Evolutionary conservation across 2,797 vertebrate species (phyloP), one percentile per base, ranked within the genome.

Genomic region (Astyanax mexicanus): DNA sequence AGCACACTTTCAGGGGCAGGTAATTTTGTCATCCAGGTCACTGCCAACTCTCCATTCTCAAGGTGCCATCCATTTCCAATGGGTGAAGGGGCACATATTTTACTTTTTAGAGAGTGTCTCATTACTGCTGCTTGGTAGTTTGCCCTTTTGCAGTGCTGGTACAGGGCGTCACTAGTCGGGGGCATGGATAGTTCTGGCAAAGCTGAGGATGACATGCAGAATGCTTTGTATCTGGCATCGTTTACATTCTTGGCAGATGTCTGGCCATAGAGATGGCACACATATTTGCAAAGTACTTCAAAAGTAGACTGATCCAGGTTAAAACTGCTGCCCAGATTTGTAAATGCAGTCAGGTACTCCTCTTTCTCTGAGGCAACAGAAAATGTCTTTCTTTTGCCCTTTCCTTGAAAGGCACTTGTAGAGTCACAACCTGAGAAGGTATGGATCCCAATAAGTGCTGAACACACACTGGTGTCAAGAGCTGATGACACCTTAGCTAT

Each of bases 91-190:
- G 71, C 66, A 80, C 61, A 57, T 51, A 80, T 80, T 47, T 17
- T 71, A 54, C 7, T 15, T 62, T 69, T 80, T 2, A 78, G 64
- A 74, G 57, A 77, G 32, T 61, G 25, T 55, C 80, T 83, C 61
- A 78, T 84, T 66, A 80, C 62, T n/a, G 69, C 73, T 66, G 75
- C 76, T 70, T 81, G 62, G 40, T 83, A 83, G 37, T 79, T 84
- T 77, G 72, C 65, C 78, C 78, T 81, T 79, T 79, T 83, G 75
- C 75, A 80, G 72, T 83, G 78, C 61, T 76, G 74, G 40, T 75
- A 62, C 37, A 80, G 38, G 64, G 77, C 68, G n/a, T 84, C 71
- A 72, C 44, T 83, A 74, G 73, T 83, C 2, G 42, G 58, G 49
- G 66, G 74, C 21, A 85, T 80, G 32, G 58, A 83, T 27, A 65